These are phyloP conservation scores for Fringilla coelebs DNA, from an alignment of 2,797 vertebrate genomes.

Conservation along the genomic window DNA sequence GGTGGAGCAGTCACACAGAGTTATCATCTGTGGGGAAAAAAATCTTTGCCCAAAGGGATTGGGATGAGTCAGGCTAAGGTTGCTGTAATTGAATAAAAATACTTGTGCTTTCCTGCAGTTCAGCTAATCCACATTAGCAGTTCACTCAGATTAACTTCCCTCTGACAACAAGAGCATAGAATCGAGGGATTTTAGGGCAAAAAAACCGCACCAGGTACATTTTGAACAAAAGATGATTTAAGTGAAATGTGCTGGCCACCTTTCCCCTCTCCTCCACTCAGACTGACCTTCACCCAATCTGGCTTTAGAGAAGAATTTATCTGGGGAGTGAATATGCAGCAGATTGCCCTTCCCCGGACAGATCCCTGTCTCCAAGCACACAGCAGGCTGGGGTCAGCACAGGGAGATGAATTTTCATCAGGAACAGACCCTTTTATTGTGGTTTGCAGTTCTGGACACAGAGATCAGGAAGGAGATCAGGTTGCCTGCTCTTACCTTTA, in stretches of 20 bases:
- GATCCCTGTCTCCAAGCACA: background rate
- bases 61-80: background rate
- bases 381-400: background rate
- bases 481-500: background rate
- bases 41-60: background rate
- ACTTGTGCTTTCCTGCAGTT: background rate
- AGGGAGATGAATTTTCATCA: background rate
- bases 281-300: background rate
- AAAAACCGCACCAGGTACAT: background rate
- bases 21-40: background rate
- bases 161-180: background rate
- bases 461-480: background rate
- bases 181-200: background rate
- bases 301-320: background rate
- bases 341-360: background rate
- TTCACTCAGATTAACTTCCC: background rate
- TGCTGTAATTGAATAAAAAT: background rate
- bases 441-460: background rate
- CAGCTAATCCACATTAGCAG: background rate
- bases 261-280: background rate
- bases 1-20: background rate
- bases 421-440: background rate
- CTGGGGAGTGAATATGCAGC: background rate
- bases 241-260: background rate
- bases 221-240: background rate